Base-by-base conservation (phyloP, 30 jellyfish, hydroid and myxozoan species). In the Mastigias papua region DNA sequence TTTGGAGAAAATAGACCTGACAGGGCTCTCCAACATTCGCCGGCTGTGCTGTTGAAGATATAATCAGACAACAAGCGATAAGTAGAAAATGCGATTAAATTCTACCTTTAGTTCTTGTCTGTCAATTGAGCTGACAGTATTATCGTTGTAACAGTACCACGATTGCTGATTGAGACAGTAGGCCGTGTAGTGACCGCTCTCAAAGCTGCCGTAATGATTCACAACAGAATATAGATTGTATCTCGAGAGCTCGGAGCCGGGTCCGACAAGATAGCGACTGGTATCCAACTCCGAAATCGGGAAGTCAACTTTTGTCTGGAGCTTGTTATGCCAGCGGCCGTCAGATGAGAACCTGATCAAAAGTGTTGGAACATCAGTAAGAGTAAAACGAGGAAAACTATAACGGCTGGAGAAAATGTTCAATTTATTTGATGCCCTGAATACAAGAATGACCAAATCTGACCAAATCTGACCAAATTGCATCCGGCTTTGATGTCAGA, bases 181-280 rank as follows among this genome's bases (percentile, higher is more conserved):
- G 3, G 99, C 84, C 6, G 99, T 94, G 84, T 94, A 94, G 66
- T 94, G 99, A 29, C 99, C 99, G 60, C 98, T 73, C 58, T 94
- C 99, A 62, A 94, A 94, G 64, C 97, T 89, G 22, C 99, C 99
- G 62, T 89, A 94, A 61, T 94, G 99, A 78, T 94, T 94, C 78
- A 94, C 91, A 46, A 85, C 88, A 0, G 89, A 85, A 57, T 74
- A 89, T 17, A 94, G 86, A 46, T 77, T 70, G 80, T 77, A 94
- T 5, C 51, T 71, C 17, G 93, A 34, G 30, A 5, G 15, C 30
- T 69, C 82, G 17, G 88, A 23, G 51, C 48, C 70, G 0, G 90
- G 61, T 1, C 92, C 92, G 34, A 71, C 95, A 9, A 82, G 76
- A 37, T 66, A 70, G 11, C 83, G 42, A 25, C 70, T 28, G 89